phyloP scores from a whole-genome alignment of 2,113 vertebrate species.

The Toxotes jaculatrix region DNA sequence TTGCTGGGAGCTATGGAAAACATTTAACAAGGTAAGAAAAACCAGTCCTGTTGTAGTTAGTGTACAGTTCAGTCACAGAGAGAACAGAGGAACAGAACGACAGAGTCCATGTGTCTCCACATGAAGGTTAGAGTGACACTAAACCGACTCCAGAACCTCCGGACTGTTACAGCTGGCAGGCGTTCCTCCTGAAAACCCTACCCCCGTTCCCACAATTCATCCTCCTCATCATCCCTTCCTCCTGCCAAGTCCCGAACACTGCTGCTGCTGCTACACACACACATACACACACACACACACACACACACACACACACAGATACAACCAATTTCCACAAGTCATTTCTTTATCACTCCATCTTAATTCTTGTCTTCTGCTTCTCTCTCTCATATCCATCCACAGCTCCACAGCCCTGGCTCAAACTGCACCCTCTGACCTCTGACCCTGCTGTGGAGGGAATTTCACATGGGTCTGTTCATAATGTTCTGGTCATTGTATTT shows the following conservation, averaged over 20 bases:
- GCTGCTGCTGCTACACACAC: neutral
- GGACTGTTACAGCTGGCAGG: conserved; percentile 21
- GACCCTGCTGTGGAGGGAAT: neutral
- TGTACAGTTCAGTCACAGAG: neutral
- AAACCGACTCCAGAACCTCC: conserved; percentile 4
- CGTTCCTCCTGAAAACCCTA: neutral
- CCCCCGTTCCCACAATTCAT: conserved; percentile 35
- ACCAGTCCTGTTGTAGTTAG: neutral
- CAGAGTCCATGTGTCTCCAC: neutral
- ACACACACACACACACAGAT: neutral
- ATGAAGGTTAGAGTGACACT: conserved; percentile 4
- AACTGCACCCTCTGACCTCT: neutral
- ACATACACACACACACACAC: neutral
- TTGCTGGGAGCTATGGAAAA: neutral
- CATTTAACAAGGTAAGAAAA: neutral
- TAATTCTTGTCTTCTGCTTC: conserved; percentile 1
- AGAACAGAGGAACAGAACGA: neutral
- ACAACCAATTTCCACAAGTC: neutral
- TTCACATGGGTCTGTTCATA: neutral
- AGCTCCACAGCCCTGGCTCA: neutral
- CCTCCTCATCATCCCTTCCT: conserved; percentile 5
- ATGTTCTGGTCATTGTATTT: neutral
- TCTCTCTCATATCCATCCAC: neutral
- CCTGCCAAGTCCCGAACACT: conserved; percentile 9
- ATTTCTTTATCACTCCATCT: conserved; percentile 2